These are phyloP conservation scores for Pyrocoelia pectoralis DNA, from an alignment of 2,888 invertebrate species.

Conservation along the genomic window DNA sequence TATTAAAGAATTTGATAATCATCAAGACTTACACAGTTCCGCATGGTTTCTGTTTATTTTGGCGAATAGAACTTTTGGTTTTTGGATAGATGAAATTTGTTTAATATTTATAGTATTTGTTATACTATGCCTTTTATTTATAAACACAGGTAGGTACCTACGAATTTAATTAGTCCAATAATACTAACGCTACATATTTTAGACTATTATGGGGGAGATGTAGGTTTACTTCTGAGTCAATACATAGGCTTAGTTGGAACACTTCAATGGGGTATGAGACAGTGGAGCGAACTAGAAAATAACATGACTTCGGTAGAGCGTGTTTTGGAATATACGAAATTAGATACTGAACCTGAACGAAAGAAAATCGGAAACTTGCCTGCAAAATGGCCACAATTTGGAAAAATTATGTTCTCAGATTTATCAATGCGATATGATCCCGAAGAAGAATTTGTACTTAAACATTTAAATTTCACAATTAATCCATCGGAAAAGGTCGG, in stretches of 20 bases:
- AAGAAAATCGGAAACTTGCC: slow-evolving; percentile 63
- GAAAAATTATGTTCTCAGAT: slow-evolving; percentile 72
- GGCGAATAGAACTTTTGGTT: slow-evolving; percentile 71
- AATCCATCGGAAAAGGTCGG: slow-evolving; percentile 78
- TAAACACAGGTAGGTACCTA: slow-evolving; percentile 38
- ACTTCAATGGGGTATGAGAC: slow-evolving; percentile 74
- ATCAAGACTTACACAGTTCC: slow-evolving; percentile 71
- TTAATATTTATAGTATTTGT: slow-evolving; percentile 68
- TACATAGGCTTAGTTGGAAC: slow-evolving; percentile 74
- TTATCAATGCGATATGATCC: slow-evolving; percentile 77
- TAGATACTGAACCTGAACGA: slow-evolving; percentile 55
- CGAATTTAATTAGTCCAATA: too few relatives aligned
- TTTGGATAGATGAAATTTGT: slow-evolving; percentile 71
- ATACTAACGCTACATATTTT: background rate
- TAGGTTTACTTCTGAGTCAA: slow-evolving; percentile 84
- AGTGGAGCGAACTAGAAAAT: slow-evolving; percentile 84
- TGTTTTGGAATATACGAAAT: slow-evolving; percentile 61
- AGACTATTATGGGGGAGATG: slow-evolving; percentile 64
- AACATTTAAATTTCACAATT: slow-evolving; percentile 72
- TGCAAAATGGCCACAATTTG: slow-evolving; percentile 78
- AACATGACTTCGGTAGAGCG: slow-evolving; percentile 92
- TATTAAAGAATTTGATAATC: slow-evolving; percentile 65
- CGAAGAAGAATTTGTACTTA: slow-evolving; percentile 76
- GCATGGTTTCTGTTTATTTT: slow-evolving; percentile 72
- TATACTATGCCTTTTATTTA: slow-evolving; percentile 50